phyloP scores from a whole-genome alignment of 2,113 vertebrate genomes.

The Thomomys bottae region DNA sequence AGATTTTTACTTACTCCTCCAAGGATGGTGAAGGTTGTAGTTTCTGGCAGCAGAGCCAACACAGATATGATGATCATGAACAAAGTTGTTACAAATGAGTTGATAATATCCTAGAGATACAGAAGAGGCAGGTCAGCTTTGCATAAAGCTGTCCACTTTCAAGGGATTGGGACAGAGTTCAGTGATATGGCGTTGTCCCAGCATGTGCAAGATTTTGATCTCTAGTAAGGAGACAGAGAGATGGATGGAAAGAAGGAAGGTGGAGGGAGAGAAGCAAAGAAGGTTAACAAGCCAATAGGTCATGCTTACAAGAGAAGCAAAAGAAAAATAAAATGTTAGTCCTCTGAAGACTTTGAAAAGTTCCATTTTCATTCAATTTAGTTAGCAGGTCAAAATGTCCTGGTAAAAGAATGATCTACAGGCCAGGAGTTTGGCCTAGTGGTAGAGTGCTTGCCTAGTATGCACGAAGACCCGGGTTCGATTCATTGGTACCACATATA shows the following conservation, averaged over 20 bases:
- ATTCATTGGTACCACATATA: too few relatives aligned
- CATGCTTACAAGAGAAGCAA: neutral
- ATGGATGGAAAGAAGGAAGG: neutral
- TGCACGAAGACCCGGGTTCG: too few relatives aligned
- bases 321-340: neutral
- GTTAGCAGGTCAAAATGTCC: neutral
- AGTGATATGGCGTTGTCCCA: neutral
- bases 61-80: conserved; percentile 87
- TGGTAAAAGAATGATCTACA: neutral
- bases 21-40: conserved; percentile 72
- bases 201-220: neutral
- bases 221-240: neutral
- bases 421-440: too few relatives aligned
- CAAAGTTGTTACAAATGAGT: conserved; percentile 86
- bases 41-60: conserved; percentile 83
- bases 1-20: conserved; percentile 91
- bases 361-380: conserved; percentile 22
- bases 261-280: too few relatives aligned
- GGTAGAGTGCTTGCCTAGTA: too few relatives aligned
- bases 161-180: neutral
- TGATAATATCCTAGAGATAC: conserved; percentile 89
- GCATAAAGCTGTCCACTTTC: neutral
- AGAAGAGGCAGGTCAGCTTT: conserved; percentile 53
- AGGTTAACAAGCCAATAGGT: neutral
- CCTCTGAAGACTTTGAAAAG: neutral